Conservation (phyloP, 2,888 invertebrate species). For the Phengaris alcon region DNA sequence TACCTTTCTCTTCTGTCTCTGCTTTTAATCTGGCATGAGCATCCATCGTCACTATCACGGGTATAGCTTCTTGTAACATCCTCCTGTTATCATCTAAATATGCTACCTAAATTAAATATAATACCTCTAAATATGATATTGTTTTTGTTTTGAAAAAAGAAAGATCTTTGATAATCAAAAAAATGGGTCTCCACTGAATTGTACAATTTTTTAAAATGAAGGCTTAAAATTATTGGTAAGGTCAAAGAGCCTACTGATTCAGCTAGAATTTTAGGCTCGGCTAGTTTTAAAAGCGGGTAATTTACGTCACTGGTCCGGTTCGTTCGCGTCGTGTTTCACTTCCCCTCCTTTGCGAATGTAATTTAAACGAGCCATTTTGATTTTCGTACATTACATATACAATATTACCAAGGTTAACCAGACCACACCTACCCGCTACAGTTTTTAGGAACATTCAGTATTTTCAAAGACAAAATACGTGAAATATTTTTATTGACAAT, state of each 20-base stretch:
- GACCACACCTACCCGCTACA: background rate
- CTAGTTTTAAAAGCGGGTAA: background rate
- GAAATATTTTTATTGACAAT: too few species aligned
- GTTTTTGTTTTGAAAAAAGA: too few species aligned
- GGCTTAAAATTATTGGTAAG: background rate
- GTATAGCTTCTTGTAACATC: background rate
- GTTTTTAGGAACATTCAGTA: background rate
- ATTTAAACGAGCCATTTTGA: background rate
- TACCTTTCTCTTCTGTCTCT: background rate
- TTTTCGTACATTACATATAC: background rate
- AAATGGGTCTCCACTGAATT: too few species aligned
- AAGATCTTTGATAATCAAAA: too few species aligned
- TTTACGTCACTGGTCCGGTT: background rate
- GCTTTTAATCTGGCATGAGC: background rate
- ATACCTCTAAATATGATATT: too few species aligned
- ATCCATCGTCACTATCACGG: background rate
- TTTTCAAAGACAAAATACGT: too few species aligned
- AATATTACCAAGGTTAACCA: background rate
- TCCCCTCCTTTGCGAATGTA: background rate
- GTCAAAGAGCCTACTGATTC: background rate
- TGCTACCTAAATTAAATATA: too few species aligned
- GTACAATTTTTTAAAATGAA: background rate
- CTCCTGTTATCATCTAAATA: too few species aligned
- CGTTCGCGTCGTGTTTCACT: background rate
- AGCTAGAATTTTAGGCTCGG: background rate